Percentiles rank a stretch among this genome's conserved stretches.
Evolutionary conservation across 2,888 invertebrate species (phyloP).

Genomic region (Philhelius pedissequus): DNA sequence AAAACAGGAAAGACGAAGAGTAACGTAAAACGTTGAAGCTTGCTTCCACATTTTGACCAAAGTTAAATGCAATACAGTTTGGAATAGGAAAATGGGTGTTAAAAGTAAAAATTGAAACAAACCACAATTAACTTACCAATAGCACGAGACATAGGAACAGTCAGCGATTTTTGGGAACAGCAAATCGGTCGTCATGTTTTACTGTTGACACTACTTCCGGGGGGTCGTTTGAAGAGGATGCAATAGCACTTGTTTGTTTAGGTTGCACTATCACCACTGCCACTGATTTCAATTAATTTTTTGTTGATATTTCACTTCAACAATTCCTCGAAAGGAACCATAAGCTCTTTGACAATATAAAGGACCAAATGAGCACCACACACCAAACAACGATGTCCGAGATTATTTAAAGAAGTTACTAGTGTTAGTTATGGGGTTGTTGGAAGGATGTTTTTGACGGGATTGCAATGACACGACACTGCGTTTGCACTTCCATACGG

Average conservation of each 20-base stretch:
- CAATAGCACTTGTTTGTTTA: conserved; percentile 50
- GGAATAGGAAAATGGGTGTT: neutral
- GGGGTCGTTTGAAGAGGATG: conserved; percentile 58
- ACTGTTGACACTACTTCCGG: conserved; percentile 11
- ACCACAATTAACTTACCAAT: conserved; percentile 83
- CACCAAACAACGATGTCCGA: neutral
- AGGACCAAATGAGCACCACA: neutral
- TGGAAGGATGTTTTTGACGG: conserved; percentile 9
- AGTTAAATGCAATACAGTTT: conserved; percentile 20
- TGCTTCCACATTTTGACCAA: neutral
- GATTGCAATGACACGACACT: conserved; percentile 37
- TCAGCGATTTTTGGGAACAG: conserved; percentile 88
- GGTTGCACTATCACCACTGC: conserved; percentile 37
- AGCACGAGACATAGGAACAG: conserved; percentile 92
- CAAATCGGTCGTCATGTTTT: conserved; percentile 76
- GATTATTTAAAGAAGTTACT: conserved; percentile 3
- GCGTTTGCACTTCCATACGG: conserved; percentile 30
- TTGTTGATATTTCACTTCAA: neutral
- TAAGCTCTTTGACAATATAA: neutral
- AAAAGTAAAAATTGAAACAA: neutral
- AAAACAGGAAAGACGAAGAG: neutral
- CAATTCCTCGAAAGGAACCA: neutral
- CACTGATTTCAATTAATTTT: neutral
- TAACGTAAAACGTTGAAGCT: neutral
- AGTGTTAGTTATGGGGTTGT: neutral